Evolutionary conservation across 2,797 vertebrate genomes (phyloP).

Genomic region (Numenius phaeopus): DNA sequence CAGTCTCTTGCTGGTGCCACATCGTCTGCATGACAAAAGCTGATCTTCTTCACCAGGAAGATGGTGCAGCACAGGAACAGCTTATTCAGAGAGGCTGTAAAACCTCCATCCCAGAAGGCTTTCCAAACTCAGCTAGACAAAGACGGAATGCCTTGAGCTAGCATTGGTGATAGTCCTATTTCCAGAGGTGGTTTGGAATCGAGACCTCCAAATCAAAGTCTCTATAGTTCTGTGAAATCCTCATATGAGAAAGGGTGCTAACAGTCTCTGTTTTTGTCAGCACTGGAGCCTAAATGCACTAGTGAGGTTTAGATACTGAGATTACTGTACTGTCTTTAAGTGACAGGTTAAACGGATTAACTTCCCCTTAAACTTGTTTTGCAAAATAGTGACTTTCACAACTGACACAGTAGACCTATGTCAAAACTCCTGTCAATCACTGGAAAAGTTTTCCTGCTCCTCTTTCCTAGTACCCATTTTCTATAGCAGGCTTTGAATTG

Average conservation of each 20-base stretch:
- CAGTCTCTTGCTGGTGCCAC: neutral
- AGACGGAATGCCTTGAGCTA: neutral
- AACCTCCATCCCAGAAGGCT: neutral
- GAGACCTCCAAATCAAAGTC: neutral
- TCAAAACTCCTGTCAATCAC: neutral
- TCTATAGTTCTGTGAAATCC: neutral
- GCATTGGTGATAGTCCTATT: neutral
- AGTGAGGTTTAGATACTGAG: neutral
- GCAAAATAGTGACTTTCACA: neutral
- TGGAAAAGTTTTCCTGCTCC: neutral
- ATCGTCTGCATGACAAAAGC: neutral
- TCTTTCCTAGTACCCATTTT: neutral
- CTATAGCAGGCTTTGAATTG: neutral
- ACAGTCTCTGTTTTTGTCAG: neutral
- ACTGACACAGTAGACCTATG: neutral
- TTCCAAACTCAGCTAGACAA: neutral
- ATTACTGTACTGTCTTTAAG: neutral
- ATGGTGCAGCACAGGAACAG: neutral
- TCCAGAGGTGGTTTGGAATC: neutral
- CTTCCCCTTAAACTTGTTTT: neutral
- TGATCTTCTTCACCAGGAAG: neutral
- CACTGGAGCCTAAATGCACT: fast-evolving
- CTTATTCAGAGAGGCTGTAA: neutral
- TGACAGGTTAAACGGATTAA: neutral
- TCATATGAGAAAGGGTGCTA: neutral